Evolutionary conservation across 2,888 invertebrate species (phyloP), one percentile per base, ranked within the genome.

Genomic region (Lottia gigantea): DNA sequence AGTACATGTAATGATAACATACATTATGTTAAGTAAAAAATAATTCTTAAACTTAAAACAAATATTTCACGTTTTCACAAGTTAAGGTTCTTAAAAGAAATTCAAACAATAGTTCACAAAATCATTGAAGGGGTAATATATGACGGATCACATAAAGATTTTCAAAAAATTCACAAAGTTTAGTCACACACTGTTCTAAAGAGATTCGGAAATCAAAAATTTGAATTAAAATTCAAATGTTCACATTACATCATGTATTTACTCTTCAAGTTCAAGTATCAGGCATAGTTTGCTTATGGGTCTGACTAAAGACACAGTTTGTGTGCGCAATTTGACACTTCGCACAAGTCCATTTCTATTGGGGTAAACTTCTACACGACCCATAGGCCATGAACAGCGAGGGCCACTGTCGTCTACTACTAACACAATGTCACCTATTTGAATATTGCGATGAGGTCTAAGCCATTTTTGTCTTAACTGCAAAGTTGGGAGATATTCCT

Each of bases 391-490:
- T 16, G 31, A 45, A 15, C 64, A 25, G 19, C 70, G 31, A 23
- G 69, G 64, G 19, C 23, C 46, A 31, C 61, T 62, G n/a, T 66
- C 66, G 19, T 72, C 55, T 15, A 62, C 15, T 11, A 72, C 19
- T n/a, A 72, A 16, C 16, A 72, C 69, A 16, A 72, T 23, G 40
- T 72, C 70, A 8, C 67, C 63, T 16, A 67, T 31, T 23, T 14
- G 31, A 19, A 67, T 19, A 25, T 62, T 67, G 19, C 46, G 15
- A 19, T 46, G 19, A 55, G 46, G 40, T 15, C 45, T 12, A 1
- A 64, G 23, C 70, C 70, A 67, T 31, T 73, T 73, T 61, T 67
- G 70, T 25, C 73, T 19, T 25, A 46, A 23, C 26, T 70, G 73
- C 46, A 73, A 64, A 11, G 61, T 16, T n/a, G 66, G 64, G n/a